Conservation (phyloP, 2,113 vertebrate species). For the Delphinapterus leucas region DNA sequence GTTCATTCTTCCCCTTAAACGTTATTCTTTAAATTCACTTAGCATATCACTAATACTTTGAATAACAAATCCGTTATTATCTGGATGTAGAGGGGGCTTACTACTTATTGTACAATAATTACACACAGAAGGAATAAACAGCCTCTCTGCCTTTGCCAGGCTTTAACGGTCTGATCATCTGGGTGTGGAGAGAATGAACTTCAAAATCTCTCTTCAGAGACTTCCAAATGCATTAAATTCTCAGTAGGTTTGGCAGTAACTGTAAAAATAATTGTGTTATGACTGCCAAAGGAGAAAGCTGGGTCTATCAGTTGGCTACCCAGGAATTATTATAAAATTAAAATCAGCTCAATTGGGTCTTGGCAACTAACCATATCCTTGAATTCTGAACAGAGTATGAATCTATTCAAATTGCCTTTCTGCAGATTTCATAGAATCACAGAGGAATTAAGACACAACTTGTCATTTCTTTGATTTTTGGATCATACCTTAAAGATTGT, state of each 20-base stretch:
- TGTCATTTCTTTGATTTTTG: conserved; percentile 52
- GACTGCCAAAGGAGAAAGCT: conserved; percentile 51
- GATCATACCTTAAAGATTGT: conserved; percentile 35
- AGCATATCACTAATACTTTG: background rate
- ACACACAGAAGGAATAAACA: conserved; percentile 27
- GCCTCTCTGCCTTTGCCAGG: conserved; percentile 14
- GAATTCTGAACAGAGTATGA: background rate
- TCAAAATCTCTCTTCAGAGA: conserved; percentile 47
- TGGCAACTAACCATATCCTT: background rate
- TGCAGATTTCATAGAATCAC: background rate
- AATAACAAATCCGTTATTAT: background rate
- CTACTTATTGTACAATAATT: conserved; percentile 14
- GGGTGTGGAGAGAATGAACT: conserved; percentile 44
- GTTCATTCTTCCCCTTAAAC: background rate
- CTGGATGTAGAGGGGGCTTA: background rate
- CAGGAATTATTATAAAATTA: conserved; percentile 46
- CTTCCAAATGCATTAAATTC: conserved; percentile 51
- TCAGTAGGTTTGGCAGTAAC: conserved; percentile 52
- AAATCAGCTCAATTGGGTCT: background rate
- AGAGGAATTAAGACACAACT: conserved; percentile 25
- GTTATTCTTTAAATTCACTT: conserved; percentile 3
- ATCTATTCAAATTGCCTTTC: background rate
- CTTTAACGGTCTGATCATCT: conserved; percentile 46
- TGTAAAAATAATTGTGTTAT: conserved; percentile 62
- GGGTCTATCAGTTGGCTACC: background rate